These are phyloP conservation scores for Drosophila ogumai DNA, from an alignment of 1,140 invertebrate genomes.

Conservation along the genomic window DNA sequence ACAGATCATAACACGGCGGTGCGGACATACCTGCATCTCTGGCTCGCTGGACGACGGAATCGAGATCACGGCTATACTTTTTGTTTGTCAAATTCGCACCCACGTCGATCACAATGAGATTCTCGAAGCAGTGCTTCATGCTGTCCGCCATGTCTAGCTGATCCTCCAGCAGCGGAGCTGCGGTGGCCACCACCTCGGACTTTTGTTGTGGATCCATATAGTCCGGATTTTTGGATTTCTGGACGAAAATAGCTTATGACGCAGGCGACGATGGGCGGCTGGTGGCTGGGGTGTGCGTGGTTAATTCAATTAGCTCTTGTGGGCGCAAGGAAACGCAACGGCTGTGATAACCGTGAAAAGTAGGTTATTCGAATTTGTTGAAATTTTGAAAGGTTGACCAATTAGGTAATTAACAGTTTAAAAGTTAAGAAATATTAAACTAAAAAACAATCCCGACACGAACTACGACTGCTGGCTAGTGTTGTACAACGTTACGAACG, in stretches of 20 bases:
- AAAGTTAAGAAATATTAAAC: conserved; percentile 63
- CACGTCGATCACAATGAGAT: conserved; percentile 96
- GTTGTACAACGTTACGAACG: conserved; percentile 8
- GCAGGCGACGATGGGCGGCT: conserved; percentile 44
- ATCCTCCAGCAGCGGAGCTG: conserved; percentile 50
- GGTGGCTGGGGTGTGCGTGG: conserved; percentile 62
- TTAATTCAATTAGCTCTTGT: conserved; percentile 72
- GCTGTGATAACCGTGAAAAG: conserved; percentile 50
- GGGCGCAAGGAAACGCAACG: conserved; percentile 61
- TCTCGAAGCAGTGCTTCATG: conserved; percentile 88
- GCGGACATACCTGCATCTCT: conserved; percentile 92
- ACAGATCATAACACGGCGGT: conserved; percentile 4
- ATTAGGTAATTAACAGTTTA: conserved; percentile 55
- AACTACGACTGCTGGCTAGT: conserved; percentile 73
- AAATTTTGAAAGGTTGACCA: conserved; percentile 62
- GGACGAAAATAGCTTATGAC: conserved; percentile 80
- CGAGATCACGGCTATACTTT: conserved; percentile 96
- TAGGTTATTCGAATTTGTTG: conserved; percentile 27
- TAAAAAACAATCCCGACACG: conserved; percentile 79
- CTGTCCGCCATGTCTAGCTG: conserved; percentile 70
- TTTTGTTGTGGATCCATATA: conserved; percentile 66
- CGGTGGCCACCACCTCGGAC: conserved; percentile 41
- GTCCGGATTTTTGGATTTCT: conserved; percentile 43
- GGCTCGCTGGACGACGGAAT: conserved; percentile 95
- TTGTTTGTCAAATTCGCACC: conserved; percentile 98